Conservation (phyloP, 92 coral and sea anemone genomes). For the Nematostella vectensis region DNA sequence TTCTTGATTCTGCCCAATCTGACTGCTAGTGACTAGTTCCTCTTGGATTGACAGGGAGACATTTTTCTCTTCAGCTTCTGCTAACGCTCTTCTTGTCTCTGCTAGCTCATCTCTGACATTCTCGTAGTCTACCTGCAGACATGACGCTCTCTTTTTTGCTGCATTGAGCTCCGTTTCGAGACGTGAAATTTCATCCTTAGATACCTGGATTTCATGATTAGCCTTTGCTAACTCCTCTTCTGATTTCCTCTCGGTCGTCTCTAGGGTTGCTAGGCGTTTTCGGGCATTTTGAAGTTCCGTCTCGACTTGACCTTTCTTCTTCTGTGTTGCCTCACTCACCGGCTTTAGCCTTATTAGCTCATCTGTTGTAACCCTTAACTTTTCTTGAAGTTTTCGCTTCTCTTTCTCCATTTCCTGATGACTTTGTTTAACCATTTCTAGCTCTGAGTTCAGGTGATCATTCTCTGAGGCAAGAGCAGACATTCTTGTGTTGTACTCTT, state of each 20-base stretch:
- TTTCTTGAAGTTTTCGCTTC: constrained; percentile 57
- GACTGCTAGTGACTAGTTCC: constrained; percentile 45
- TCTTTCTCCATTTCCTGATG: constrained; percentile 54
- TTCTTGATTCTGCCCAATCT: constrained; percentile 33
- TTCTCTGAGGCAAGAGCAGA: constrained; percentile 50
- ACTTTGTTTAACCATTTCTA: constrained; percentile 36
- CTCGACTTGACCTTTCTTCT: constrained; percentile 78
- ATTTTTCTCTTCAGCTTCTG: constrained; percentile 59
- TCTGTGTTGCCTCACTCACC: constrained; percentile 51
- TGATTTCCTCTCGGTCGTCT: constrained; percentile 41
- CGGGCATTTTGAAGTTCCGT: constrained; percentile 53
- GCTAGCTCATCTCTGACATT: constrained; percentile 49
- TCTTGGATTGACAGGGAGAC: constrained; percentile 42
- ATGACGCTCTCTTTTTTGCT: constrained; percentile 57
- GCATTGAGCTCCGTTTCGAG: constrained; percentile 58
- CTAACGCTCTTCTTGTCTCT: constrained; percentile 36
- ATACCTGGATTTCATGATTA: constrained; percentile 42
- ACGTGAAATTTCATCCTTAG: constrained; percentile 49
- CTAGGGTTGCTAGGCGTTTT: constrained; percentile 52
- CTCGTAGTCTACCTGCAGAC: constrained; percentile 48
- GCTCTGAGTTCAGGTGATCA: constrained; percentile 44
- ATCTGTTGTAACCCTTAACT: constrained; percentile 51
- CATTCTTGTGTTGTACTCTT: constrained; percentile 53
- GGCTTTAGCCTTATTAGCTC: constrained; percentile 69
- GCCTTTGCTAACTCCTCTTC: constrained; percentile 41